Conservation (phyloP, 2,888 invertebrate species). For the Cosmia trapezina region DNA sequence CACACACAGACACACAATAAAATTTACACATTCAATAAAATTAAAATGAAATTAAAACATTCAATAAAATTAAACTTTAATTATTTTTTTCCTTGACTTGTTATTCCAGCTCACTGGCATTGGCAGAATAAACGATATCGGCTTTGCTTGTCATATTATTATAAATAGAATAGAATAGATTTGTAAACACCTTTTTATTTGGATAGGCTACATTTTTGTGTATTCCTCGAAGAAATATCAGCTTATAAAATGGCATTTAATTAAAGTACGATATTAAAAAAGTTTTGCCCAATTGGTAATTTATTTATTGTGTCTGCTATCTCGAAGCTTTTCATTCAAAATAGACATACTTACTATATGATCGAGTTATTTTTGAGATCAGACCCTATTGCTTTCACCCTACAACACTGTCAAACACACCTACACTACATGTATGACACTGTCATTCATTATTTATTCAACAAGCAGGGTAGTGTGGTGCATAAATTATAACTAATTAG, state of each 20-base stretch:
- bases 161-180: background rate
- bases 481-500: conserved; percentile 48
- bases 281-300: too few species aligned
- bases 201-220: background rate
- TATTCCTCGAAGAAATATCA: background rate
- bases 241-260: background rate
- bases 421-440: background rate
- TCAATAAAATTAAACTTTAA: too few species aligned
- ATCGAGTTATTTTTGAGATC: conserved; percentile 4
- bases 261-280: background rate
- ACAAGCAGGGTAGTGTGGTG: conserved; percentile 30
- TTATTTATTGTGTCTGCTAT: background rate
- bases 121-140: too few species aligned
- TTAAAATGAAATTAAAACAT: too few species aligned
- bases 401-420: background rate
- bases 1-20: too few species aligned
- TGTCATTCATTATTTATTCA: conserved; percentile 59
- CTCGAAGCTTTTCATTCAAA: background rate
- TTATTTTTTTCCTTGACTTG: too few species aligned
- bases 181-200: background rate
- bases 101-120: too few species aligned
- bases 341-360: too few species aligned
- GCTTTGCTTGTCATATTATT: too few species aligned
- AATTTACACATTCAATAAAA: too few species aligned
- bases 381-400: conserved; percentile 18